These are phyloP conservation scores for Standfussiana lucernea DNA, from an alignment of 2,888 invertebrate species.

Conservation along the genomic window DNA sequence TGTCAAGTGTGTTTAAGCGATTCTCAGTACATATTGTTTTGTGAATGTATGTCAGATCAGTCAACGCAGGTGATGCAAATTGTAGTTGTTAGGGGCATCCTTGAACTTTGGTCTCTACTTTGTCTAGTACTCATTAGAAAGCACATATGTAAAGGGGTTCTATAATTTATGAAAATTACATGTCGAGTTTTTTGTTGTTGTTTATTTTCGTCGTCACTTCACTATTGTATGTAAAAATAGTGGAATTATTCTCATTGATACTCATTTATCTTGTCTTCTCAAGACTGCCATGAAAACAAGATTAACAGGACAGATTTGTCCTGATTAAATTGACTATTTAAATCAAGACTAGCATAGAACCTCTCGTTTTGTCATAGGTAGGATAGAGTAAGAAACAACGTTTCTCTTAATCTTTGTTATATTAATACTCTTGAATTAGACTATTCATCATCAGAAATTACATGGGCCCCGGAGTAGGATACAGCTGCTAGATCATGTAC, in stretches of 20 bases:
- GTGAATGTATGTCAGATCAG: background rate
- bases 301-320: too few species aligned
- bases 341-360: background rate
- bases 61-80: background rate
- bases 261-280: background rate
- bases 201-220: background rate
- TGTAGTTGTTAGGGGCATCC: background rate
- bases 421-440: background rate
- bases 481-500: background rate
- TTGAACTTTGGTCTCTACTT: slow-evolving; percentile 20
- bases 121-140: slow-evolving; percentile 8
- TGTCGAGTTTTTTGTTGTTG: background rate
- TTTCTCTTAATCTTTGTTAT: background rate
- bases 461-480: background rate
- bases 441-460: background rate
- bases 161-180: slow-evolving; percentile 20
- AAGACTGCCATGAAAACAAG: background rate
- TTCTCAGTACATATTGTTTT: slow-evolving; percentile 22
- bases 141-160: background rate
- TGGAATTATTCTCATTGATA: background rate
- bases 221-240: background rate
- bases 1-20: slow-evolving; percentile 10
- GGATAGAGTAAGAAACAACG: too few species aligned
- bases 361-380: background rate
- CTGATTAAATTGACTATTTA: background rate